Conservation (phyloP, 2,113 vertebrate genomes). For the Emberiza fucata region DNA sequence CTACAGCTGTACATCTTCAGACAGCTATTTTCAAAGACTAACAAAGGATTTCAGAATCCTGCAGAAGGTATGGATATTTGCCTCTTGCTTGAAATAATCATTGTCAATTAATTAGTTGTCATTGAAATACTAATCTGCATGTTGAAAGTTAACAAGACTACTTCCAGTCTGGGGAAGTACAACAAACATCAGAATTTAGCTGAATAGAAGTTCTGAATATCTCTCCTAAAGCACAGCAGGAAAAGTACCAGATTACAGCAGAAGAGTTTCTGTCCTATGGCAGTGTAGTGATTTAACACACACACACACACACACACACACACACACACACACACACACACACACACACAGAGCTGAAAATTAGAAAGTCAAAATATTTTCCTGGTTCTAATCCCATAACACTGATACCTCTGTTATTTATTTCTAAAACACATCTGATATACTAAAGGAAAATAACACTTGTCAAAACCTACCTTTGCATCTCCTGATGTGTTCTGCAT, state of each 20-base stretch:
- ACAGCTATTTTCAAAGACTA: neutral
- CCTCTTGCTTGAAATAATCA: neutral
- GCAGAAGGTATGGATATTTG: neutral
- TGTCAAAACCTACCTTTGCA: neutral
- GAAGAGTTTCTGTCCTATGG: neutral
- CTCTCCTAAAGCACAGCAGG: neutral
- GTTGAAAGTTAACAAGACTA: neutral
- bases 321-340: neutral
- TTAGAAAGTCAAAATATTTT: neutral
- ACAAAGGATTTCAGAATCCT: neutral
- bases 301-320: neutral
- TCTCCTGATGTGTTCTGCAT: neutral
- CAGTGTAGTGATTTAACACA: neutral
- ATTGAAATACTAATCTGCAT: neutral
- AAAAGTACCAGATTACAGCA: neutral
- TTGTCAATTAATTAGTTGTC: neutral
- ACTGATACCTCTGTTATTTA: neutral
- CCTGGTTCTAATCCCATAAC: neutral
- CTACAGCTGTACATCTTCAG: neutral
- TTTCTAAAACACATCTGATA: neutral
- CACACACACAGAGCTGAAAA: neutral
- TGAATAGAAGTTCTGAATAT: neutral
- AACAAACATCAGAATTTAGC: neutral
- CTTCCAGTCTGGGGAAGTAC: neutral
- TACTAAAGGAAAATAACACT: neutral